Evolutionary conservation across 2,113 vertebrate genomes (phyloP).

Genomic region (Tautogolabrus adspersus): DNA sequence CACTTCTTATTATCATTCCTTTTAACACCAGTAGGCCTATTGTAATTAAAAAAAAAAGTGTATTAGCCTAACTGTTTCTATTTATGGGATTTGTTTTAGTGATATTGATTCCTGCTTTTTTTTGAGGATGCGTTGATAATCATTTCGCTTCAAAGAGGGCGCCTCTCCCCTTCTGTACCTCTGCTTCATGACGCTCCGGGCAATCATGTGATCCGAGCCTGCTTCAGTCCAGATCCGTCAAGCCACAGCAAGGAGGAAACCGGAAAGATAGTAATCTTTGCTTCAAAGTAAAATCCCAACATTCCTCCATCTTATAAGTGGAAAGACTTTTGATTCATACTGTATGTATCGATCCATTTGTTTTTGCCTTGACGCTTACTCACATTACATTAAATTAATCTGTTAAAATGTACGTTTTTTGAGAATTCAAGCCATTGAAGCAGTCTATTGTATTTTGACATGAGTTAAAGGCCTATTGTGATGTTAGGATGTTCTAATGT

Average conservation of each 20-base stretch:
- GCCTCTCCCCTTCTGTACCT: conserved; percentile 82
- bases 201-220: conserved; percentile 87
- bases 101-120: conserved; percentile 26
- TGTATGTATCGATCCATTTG: neutral
- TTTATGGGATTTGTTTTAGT: neutral
- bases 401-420: too few relatives aligned
- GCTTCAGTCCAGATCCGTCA: conserved; percentile 79
- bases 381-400: too few relatives aligned
- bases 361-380: neutral
- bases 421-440: too few relatives aligned
- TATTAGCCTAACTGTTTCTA: too few relatives aligned
- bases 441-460: too few relatives aligned
- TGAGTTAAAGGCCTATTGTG: too few relatives aligned
- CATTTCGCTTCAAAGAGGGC: conserved; percentile 85
- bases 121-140: conserved; percentile 20
- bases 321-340: neutral
- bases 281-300: conserved; percentile 60
- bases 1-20: neutral
- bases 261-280: neutral
- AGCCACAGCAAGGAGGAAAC: conserved; percentile 35
- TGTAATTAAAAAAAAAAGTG: too few relatives aligned
- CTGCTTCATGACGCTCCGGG: conserved; percentile 85
- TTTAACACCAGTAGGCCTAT: neutral
- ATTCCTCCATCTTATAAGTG: fast-evolving
- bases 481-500: too few relatives aligned